Evolutionary conservation across 2,888 invertebrate species (phyloP), one percentile per base, ranked within the genome.

Genomic region (Erannis defoliaria): DNA sequence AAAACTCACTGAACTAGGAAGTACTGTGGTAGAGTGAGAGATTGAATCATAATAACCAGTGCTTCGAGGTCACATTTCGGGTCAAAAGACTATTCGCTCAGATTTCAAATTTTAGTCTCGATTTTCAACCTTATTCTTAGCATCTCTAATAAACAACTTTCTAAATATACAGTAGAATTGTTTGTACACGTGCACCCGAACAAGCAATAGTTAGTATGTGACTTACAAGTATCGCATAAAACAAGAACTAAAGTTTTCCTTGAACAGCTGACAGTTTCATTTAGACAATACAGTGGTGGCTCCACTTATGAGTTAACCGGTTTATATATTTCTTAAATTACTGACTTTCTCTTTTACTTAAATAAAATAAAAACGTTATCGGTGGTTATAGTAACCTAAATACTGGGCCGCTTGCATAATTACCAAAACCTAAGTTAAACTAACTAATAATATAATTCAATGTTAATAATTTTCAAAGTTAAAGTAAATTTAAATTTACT

Each of bases 41-140:
- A 9, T 43, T 26, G 43, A 23, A 3, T 43, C 43, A 43, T 43
- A 23, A 14, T 40, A 37, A 37, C 26, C n/a, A n/a, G n/a, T n/a
- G n/a, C n/a, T n/a, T n/a, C n/a, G n/a, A 26, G 26, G 1, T 4
- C 26, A 26, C 4, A 4, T 5, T 26, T 8, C 8, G 26, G 26
- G 4, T 6, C 26, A 8, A 26, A 4, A 5, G 8, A 26, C 26
- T 26, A 26, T 5, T 26, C 26, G 8, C 26, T 8, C 26, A 26
- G 1, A 10, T 31, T 10, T 31, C 10, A 12, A 31, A 26, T 4
- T 8, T 8, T 26, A 5, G 4, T 6, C 26, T 5, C 26, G 8
- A 26, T 26, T 23, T 23, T 23, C 26, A 26, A 26, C 26, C 26
- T 26, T 26, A 26, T 26, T 26, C 14, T 5, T 14, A 16, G 8